Evolutionary conservation across 2,113 vertebrate genomes (phyloP).

Genomic region (Cyanoliseus patagonus): DNA sequence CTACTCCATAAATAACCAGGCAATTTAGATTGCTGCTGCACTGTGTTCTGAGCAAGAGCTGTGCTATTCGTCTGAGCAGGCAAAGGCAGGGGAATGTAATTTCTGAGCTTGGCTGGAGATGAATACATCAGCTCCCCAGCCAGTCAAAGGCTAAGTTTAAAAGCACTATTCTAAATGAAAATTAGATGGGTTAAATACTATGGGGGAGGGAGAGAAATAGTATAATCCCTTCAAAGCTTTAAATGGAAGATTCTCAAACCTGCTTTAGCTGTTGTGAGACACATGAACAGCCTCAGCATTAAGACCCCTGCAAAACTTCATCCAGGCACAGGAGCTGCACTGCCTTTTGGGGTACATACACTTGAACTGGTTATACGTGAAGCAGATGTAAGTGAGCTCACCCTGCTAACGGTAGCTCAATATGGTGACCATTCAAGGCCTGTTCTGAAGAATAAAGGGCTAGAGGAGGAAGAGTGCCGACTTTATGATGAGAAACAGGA

Average conservation of each 20-base stretch:
- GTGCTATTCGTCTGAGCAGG: conserved; percentile 34
- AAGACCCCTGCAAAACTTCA: conserved; percentile 13
- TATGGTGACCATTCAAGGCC: conserved; percentile 2
- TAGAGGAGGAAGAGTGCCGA: background rate
- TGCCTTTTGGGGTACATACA: conserved; percentile 1
- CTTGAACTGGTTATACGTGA: background rate
- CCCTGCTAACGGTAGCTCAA: background rate
- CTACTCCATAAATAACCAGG: conserved; percentile 42
- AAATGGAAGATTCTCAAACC: conserved; percentile 9
- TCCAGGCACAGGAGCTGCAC: conserved; percentile 3
- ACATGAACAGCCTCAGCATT: conserved; percentile 11
- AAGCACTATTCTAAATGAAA: conserved; percentile 53
- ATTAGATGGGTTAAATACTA: conserved; percentile 48
- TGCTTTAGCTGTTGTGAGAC: conserved; percentile 26
- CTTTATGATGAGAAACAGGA: background rate
- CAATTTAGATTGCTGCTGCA: conserved; percentile 13
- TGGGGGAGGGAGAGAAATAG: background rate
- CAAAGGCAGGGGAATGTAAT: conserved; percentile 26
- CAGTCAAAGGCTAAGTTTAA: conserved; percentile 36
- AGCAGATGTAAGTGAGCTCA: conserved; percentile 8
- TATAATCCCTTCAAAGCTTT: conserved; percentile 67
- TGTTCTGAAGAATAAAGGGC: background rate
- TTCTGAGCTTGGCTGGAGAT: conserved; percentile 53
- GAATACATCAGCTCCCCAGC: conserved; percentile 49
- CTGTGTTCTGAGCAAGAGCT: background rate